These are phyloP conservation scores for Habroteleia sp. DNA, from an alignment of 2,888 invertebrate genomes.

Conservation along the genomic window DNA sequence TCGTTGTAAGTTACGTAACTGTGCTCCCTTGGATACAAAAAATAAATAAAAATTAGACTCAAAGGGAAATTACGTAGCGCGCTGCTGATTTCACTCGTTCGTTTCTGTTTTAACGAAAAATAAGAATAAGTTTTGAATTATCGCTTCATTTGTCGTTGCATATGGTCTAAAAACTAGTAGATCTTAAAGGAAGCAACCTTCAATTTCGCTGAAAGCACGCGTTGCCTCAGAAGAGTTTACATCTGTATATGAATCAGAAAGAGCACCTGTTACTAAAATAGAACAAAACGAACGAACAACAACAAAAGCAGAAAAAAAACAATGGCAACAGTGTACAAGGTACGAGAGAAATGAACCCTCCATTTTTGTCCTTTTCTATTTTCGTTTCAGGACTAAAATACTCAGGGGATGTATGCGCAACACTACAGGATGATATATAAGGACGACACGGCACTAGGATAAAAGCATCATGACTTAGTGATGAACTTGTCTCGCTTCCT, in stretches of 20 bases:
- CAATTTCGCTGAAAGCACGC: conserved; percentile 54
- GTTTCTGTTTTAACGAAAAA: conserved; percentile 1
- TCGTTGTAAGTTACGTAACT: conserved; percentile 21
- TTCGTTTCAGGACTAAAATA: conserved; percentile 48
- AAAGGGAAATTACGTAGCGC: conserved; percentile 2
- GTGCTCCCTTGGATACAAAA: background rate
- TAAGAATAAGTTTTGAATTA: conserved; percentile 20
- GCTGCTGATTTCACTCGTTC: conserved; percentile 3
- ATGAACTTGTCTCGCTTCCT: conserved; percentile 74
- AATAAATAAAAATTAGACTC: conserved; percentile 8
- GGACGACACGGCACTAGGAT: conserved; percentile 72
- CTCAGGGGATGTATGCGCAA: conserved; percentile 48
- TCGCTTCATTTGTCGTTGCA: conserved; percentile 29
- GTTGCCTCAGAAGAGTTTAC: conserved; percentile 21
- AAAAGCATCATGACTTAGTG: conserved; percentile 80
- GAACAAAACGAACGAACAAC: conserved; percentile 12
- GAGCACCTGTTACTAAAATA: conserved; percentile 34
- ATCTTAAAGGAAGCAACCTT: conserved; percentile 7
- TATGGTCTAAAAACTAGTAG: background rate
- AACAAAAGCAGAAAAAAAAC: conserved; percentile 34
- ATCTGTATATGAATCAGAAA: conserved; percentile 26
- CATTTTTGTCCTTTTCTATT: conserved; percentile 3
- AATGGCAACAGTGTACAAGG: conserved; percentile 42
- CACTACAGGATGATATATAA: conserved; percentile 65
- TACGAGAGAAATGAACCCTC: conserved; percentile 49